Conservation (phyloP, 2,888 invertebrate species). For the Pristionchus exspectatus region DNA sequence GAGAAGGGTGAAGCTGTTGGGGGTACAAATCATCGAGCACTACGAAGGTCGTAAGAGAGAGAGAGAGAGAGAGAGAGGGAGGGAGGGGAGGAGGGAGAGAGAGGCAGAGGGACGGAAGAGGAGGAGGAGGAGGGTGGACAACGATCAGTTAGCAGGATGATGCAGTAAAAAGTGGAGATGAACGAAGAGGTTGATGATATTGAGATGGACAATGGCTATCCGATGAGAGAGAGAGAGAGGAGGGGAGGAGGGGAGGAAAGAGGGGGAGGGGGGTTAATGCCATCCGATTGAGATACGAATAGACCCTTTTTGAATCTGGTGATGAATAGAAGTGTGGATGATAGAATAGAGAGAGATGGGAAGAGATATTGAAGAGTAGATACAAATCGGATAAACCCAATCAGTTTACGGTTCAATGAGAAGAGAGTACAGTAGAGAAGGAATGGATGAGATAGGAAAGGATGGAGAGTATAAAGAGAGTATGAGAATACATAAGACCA, state of each 20-base stretch:
- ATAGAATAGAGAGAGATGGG: neutral
- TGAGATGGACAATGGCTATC: neutral
- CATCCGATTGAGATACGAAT: neutral
- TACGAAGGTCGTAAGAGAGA: neutral
- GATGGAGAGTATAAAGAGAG: neutral
- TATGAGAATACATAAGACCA: neutral
- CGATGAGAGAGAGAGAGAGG: neutral
- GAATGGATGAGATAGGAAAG: neutral
- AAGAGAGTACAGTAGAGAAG: conserved; percentile 18
- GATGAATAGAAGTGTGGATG: neutral
- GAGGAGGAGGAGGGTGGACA: neutral
- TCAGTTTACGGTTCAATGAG: conserved; percentile 1
- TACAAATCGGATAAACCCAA: neutral
- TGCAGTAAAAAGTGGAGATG: neutral
- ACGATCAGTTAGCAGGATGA: neutral
- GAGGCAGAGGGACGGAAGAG: neutral
- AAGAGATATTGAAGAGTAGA: neutral
- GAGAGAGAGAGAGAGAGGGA: neutral
- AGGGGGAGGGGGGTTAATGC: neutral
- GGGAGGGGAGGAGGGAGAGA: neutral
- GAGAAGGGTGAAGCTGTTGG: no score
- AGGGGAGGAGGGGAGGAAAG: neutral
- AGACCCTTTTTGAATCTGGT: neutral
- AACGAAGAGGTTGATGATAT: neutral
- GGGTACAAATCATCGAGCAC: neutral